Evolutionary conservation across 64 coral and sea anemone genomes (phyloP).

Genomic region (Anthopleura sola): DNA sequence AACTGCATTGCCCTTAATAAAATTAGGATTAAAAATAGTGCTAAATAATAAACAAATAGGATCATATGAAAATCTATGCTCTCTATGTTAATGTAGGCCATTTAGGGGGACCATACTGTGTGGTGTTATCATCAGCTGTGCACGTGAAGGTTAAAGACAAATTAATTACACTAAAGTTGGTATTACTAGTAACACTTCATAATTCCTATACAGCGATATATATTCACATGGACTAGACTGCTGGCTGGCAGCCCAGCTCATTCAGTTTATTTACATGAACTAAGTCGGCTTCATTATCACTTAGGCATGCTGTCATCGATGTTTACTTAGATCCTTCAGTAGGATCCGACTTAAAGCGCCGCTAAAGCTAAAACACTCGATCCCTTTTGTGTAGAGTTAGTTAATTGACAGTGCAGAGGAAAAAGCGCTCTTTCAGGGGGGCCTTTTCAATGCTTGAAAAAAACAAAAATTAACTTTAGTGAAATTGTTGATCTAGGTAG

Average conservation of each 20-base stretch:
- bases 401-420: not conserved
- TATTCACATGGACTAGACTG: too few relatives aligned
- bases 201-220: not conserved
- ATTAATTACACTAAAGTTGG: not conserved
- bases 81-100: not conserved
- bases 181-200: too few relatives aligned
- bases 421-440: slow-evolving; percentile 9
- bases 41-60: not conserved
- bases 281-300: slow-evolving; percentile 17
- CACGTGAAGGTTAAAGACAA: not conserved
- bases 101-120: not conserved
- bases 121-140: not conserved
- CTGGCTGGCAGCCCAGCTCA: not conserved
- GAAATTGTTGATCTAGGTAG: not conserved
- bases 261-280: not conserved
- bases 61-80: not conserved
- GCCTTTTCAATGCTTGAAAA: not conserved
- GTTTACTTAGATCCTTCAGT: not conserved
- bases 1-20: not conserved
- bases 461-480: not conserved
- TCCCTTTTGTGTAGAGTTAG: not conserved
- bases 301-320: slow-evolving; percentile 9
- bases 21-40: not conserved
- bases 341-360: not conserved
- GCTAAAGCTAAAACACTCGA: not conserved